Conservation (phyloP, 1,140 invertebrate genomes). For the Drosophila erecta region DNA sequence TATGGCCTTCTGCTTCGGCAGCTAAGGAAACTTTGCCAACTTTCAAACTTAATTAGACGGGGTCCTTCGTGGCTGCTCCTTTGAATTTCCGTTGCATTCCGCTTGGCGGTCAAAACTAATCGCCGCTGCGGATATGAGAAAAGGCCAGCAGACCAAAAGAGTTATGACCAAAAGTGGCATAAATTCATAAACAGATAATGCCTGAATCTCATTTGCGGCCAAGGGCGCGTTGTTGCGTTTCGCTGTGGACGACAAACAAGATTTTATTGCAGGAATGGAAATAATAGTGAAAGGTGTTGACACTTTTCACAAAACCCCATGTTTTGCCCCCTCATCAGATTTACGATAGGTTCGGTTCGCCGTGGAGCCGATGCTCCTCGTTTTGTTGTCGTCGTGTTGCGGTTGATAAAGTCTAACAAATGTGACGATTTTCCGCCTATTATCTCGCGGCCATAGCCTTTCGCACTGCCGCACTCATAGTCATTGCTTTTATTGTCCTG, state of each 20-base stretch:
- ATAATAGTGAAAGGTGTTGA: slow-evolving; percentile 53
- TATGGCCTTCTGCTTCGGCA: slow-evolving; percentile 11
- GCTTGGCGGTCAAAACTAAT: slow-evolving; percentile 62
- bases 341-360: slow-evolving; percentile 54
- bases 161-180: slow-evolving; percentile 48
- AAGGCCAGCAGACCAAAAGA: slow-evolving; percentile 35
- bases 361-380: slow-evolving; percentile 9
- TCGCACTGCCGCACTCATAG: slow-evolving; percentile 17
- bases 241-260: slow-evolving; percentile 49
- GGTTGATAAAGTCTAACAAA: slow-evolving; percentile 73
- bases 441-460: slow-evolving; percentile 53
- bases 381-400: slow-evolving; percentile 20
- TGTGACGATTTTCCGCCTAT: slow-evolving; percentile 81
- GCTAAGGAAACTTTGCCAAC: slow-evolving; percentile 55
- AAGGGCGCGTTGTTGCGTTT: slow-evolving; percentile 14
- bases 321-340: slow-evolving; percentile 50
- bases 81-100: slow-evolving; percentile 78
- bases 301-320: slow-evolving; percentile 39
- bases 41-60: slow-evolving; percentile 64
- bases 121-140: slow-evolving; percentile 75
- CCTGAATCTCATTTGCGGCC: slow-evolving; percentile 60
- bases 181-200: slow-evolving; percentile 84
- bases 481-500: slow-evolving; percentile 64
- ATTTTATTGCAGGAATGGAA: slow-evolving; percentile 57
- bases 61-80: slow-evolving; percentile 31